phyloP scores from a whole-genome alignment of 2,888 invertebrate genomes.

The Bombylius discolor region DNA sequence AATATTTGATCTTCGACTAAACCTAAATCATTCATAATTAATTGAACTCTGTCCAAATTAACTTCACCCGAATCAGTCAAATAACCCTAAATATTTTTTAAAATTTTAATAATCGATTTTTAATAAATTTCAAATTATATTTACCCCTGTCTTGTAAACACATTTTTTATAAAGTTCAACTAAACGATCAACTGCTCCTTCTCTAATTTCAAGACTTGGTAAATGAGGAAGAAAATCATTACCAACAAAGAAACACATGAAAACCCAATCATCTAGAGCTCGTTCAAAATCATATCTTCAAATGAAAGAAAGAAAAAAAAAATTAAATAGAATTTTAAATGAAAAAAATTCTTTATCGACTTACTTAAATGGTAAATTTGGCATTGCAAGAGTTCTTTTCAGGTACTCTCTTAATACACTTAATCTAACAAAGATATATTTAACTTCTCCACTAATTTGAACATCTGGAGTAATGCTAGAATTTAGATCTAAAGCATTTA shows the following conservation, averaged over 20 bases:
- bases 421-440: slow-evolving; percentile 87
- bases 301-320: not conserved
- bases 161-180: slow-evolving; percentile 87
- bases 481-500: slow-evolving; percentile 44
- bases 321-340: not conserved
- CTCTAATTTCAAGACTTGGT: slow-evolving; percentile 93
- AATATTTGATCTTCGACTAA: slow-evolving; percentile 95
- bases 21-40: slow-evolving; percentile 89
- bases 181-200: slow-evolving; percentile 90
- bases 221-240: slow-evolving; percentile 98
- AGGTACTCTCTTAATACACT: slow-evolving; percentile 88
- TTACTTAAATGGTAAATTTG: slow-evolving; percentile 71
- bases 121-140: slow-evolving; percentile 18
- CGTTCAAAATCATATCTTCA: slow-evolving; percentile 77
- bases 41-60: slow-evolving; percentile 81
- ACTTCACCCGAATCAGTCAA: slow-evolving; percentile 92
- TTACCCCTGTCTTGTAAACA: slow-evolving; percentile 80
- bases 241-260: slow-evolving; percentile 99
- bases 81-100: slow-evolving; percentile 54
- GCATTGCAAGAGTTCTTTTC: slow-evolving; percentile 77
- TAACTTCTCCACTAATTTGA: slow-evolving; percentile 58
- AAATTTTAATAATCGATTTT: not conserved
- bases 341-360: not conserved
- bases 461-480: slow-evolving; percentile 39
- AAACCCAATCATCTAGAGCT: slow-evolving; percentile 94